Percentiles rank a stretch among this genome's conserved stretches.
Conservation (phyloP, 2,797 vertebrate species). For the Melanotaenia pygmaea region DNA sequence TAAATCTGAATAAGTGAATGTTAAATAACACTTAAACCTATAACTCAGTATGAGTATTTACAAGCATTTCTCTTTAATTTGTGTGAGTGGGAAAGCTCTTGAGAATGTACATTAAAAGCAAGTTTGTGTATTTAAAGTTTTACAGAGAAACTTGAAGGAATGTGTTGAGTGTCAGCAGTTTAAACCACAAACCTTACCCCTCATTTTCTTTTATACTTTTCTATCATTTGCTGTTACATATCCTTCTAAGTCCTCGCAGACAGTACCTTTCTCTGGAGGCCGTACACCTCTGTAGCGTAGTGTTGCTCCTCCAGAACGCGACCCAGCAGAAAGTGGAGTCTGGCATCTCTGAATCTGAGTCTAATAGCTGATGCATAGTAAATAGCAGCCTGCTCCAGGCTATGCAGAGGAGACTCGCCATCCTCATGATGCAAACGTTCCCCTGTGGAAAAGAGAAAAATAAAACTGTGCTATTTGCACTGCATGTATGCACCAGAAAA, state of each 20-base stretch:
- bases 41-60: not conserved
- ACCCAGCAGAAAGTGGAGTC: constrained; percentile 78
- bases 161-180: not conserved
- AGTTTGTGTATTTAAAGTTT: not conserved
- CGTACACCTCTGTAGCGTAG: constrained; percentile 70
- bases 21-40: too few relatives aligned
- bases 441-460: constrained; percentile 51
- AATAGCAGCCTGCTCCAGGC: constrained; percentile 69
- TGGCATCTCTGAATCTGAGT: constrained; percentile 64
- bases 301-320: constrained; percentile 74
- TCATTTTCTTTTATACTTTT: not conserved
- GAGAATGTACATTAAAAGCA: not conserved
- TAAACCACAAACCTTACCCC: too few relatives aligned
- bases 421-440: constrained; percentile 51
- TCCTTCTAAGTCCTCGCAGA: not conserved
- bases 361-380: constrained; percentile 75
- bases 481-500: not conserved
- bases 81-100: not conserved
- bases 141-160: not conserved
- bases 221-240: not conserved
- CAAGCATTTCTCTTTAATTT: not conserved
- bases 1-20: not conserved
- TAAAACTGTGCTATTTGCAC: not conserved
- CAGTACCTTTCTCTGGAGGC: constrained; percentile 70
- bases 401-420: constrained; percentile 60